Percentiles rank a stretch among this genome's conserved stretches.
Conservation (phyloP, 2,113 vertebrate species). For the Suncus etruscus region DNA sequence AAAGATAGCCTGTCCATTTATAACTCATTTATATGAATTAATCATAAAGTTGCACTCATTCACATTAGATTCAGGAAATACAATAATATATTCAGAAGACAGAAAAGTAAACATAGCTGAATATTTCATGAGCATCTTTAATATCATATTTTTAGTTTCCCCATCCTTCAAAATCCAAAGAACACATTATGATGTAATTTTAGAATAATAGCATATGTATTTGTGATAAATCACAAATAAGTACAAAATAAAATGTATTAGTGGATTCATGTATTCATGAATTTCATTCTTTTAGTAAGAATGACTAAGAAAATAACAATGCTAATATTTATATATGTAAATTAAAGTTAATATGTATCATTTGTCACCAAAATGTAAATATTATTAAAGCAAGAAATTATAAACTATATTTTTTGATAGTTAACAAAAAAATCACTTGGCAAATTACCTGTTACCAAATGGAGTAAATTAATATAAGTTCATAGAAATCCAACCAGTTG, state of each 20-base stretch:
- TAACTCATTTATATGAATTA: not conserved
- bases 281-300: not conserved
- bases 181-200: not conserved
- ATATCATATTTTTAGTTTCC: not conserved
- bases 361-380: conserved; percentile 15
- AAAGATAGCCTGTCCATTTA: not conserved
- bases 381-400: not conserved
- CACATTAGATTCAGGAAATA: not conserved
- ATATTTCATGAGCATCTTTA: not conserved
- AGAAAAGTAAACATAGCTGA: not conserved
- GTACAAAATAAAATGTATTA: not conserved
- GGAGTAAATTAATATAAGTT: not conserved
- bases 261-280: not conserved
- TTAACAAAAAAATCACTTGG: not conserved
- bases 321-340: not conserved
- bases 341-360: not conserved
- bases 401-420: not conserved
- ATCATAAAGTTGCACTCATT: not conserved
- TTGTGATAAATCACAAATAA: not conserved
- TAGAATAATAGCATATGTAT: not conserved
- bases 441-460: conserved; percentile 6
- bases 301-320: not conserved
- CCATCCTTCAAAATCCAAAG: not conserved
- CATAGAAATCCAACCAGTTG: conserved; percentile 14
- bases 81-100: not conserved